A percentile compares a stretch with the other conserved stretches of the same genome.
phyloP scores from a whole-genome alignment of 1,140 invertebrate species.

The Drosophila parvula region DNA sequence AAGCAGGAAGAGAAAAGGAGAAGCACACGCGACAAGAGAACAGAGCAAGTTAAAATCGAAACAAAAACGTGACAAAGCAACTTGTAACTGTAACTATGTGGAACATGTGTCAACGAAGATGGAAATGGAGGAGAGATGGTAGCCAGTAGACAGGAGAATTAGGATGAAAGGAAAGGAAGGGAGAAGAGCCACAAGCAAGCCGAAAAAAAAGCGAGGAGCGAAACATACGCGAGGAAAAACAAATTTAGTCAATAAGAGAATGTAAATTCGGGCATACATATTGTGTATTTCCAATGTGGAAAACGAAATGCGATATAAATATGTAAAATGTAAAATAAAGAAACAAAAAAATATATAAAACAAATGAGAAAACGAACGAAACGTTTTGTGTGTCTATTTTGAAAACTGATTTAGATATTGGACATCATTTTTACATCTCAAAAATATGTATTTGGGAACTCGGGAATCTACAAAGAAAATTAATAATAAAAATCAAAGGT shows the following conservation, averaged over 20 bases:
- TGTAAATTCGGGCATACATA: slow-evolving; percentile 75
- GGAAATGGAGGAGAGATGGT: slow-evolving; percentile 7
- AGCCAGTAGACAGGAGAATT: slow-evolving; percentile 12
- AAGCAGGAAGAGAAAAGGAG: slow-evolving; percentile 26
- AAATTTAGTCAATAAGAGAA: slow-evolving; percentile 74
- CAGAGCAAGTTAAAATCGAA: slow-evolving; percentile 54
- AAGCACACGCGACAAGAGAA: slow-evolving; percentile 32
- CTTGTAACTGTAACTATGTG: slow-evolving; percentile 64
- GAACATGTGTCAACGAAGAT: slow-evolving; percentile 55
- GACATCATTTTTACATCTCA: neutral
- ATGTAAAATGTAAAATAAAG: slow-evolving; percentile 82
- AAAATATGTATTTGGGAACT: too few species aligned
- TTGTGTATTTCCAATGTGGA: slow-evolving; percentile 70
- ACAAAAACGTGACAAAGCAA: slow-evolving; percentile 64
- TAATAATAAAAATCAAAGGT: neutral
- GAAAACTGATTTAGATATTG: too few species aligned
- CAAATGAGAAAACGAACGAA: slow-evolving; percentile 43
- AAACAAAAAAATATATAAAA: slow-evolving; percentile 82
- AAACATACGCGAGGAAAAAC: slow-evolving; percentile 67
- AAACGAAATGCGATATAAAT: slow-evolving; percentile 72
- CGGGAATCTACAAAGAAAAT: neutral
- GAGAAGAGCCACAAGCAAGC: slow-evolving; percentile 42
- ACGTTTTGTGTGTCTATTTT: neutral
- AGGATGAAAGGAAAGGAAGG: slow-evolving; percentile 28
- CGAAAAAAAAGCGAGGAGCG: slow-evolving; percentile 55